These are phyloP conservation scores for Adineta ricciae DNA, from an alignment of 2,888 invertebrate genomes.

Conservation along the genomic window DNA sequence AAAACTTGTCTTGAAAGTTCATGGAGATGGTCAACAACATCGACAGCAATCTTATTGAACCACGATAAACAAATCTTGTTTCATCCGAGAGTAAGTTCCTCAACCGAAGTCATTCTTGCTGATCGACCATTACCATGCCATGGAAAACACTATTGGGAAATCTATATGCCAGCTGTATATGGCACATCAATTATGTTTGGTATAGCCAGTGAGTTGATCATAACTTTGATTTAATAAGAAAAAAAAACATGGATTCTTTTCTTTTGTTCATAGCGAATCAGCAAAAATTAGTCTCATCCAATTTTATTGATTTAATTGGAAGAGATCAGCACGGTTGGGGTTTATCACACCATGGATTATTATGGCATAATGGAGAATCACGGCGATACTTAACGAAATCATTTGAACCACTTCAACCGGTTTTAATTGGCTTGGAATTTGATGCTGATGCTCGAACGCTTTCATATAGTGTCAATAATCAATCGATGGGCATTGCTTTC, in stretches of 20 bases:
- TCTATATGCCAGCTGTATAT: constrained; percentile 59
- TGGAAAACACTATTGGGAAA: constrained; percentile 59
- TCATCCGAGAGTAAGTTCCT: neutral
- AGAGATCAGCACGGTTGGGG: constrained; percentile 64
- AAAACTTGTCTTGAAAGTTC: neutral
- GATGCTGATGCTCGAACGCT: neutral
- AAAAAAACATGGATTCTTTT: neutral
- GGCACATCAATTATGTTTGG: constrained; percentile 70
- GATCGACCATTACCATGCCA: constrained; percentile 33
- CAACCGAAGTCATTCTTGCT: neutral
- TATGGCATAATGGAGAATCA: constrained; percentile 62
- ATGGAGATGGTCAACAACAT: neutral
- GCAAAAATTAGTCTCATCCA: constrained; percentile 36
- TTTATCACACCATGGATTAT: constrained; percentile 62
- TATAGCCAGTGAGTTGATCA: constrained; percentile 54
- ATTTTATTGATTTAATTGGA: constrained; percentile 64
- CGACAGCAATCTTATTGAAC: neutral
- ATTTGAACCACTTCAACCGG: neutral
- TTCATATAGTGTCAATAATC: neutral
- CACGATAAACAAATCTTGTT: neutral
- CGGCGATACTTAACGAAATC: constrained; percentile 51
- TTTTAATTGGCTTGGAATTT: neutral
- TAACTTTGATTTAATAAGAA: neutral
- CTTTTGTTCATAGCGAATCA: neutral
- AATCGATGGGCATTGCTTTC: neutral